Evolutionary conservation across 1,140 invertebrate genomes (phyloP).

Genomic region (Pogonomyrmex barbatus): DNA sequence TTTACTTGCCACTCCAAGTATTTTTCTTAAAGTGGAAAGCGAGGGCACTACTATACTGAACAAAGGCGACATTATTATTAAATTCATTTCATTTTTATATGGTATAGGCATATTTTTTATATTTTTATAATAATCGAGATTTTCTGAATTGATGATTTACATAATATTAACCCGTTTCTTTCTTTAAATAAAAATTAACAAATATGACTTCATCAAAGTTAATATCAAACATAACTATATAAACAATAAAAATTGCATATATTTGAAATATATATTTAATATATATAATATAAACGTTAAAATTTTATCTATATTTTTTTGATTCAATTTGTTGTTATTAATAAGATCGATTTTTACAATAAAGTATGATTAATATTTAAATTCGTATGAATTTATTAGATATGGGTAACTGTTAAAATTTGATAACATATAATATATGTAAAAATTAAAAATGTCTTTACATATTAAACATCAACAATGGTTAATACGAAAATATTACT

Average conservation of each 20-base stretch:
- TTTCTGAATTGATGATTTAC: background rate
- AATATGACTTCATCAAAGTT: too few species aligned
- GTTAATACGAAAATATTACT: slow-evolving; percentile 7
- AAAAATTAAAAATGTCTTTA: slow-evolving; percentile 2
- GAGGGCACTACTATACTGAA: background rate
- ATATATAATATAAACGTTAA: background rate
- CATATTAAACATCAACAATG: background rate
- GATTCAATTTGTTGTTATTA: background rate
- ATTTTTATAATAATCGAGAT: background rate
- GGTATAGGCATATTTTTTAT: background rate
- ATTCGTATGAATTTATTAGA: background rate
- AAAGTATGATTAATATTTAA: background rate
- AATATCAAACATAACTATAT: background rate
- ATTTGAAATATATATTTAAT: background rate
- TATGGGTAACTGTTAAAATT: background rate
- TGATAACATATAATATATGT: background rate
- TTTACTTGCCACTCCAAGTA: slow-evolving; percentile 18
- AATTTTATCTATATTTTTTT: background rate
- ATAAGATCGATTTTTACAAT: background rate
- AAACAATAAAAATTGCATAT: background rate
- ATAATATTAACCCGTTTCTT: background rate
- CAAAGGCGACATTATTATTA: slow-evolving; percentile 2
- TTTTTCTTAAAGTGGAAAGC: background rate
- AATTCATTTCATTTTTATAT: slow-evolving; percentile 11
- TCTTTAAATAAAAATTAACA: too few species aligned